A percentile compares a stretch with the other conserved stretches of the same genome.
Evolutionary conservation across 2,888 invertebrate genomes (phyloP).

Genomic region (Caenorhabditis wallacei): DNA sequence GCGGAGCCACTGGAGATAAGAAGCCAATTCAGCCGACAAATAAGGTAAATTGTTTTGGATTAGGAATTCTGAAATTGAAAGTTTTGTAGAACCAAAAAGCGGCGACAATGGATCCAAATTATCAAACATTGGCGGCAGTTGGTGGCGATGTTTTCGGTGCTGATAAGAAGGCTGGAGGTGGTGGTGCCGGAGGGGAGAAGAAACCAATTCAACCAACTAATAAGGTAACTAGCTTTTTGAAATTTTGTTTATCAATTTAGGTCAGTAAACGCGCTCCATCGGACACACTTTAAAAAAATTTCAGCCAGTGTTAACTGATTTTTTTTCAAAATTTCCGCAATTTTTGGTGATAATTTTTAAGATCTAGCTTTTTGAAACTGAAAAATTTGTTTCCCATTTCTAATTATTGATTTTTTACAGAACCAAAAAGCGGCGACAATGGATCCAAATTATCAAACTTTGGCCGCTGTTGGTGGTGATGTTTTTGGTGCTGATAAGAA

Average conservation of each 20-base stretch:
- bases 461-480: constrained; percentile 45
- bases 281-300: too few relatives aligned
- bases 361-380: too few relatives aligned
- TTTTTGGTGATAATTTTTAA: too few relatives aligned
- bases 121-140: constrained; percentile 43
- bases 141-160: constrained; percentile 57
- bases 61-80: too few relatives aligned
- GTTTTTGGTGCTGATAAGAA: constrained; percentile 38
- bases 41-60: too few relatives aligned
- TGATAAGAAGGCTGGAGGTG: constrained; percentile 54
- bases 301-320: too few relatives aligned
- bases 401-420: background rate
- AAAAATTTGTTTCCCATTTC: too few relatives aligned
- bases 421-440: constrained; percentile 30
- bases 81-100: constrained; percentile 21
- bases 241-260: too few relatives aligned
- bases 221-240: constrained; percentile 7
- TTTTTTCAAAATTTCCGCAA: too few relatives aligned
- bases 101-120: constrained; percentile 49
- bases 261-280: too few relatives aligned
- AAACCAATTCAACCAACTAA: constrained; percentile 35
- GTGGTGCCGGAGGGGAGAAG: background rate
- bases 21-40: constrained; percentile 35
- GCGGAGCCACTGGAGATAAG: constrained; percentile 15
- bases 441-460: constrained; percentile 60